Evolutionary conservation across 2,888 invertebrate species (phyloP), one percentile per base, ranked within the genome.

Genomic region (Ceraclea dissimilis): DNA sequence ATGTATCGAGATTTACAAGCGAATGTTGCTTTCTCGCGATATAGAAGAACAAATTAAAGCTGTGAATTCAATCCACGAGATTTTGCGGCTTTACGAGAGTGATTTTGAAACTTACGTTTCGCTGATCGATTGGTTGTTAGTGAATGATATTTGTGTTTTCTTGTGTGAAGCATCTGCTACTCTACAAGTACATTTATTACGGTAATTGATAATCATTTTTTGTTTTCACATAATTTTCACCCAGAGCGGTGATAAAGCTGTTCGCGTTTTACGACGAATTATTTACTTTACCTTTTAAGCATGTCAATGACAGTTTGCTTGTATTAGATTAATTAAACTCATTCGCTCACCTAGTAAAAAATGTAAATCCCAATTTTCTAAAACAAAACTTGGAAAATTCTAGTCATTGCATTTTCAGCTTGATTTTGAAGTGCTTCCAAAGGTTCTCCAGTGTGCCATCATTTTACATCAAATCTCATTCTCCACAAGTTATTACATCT

Each of bases 111-210:
- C 39, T 19, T 51, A 33, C 16, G 43, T 47, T 13, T 20, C 13
- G 2, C 39, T 53, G 2, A n/a, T 57, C n/a, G 56, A 59, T 10
- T 18, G 53, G 43, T 58, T 54, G 21, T 52, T 61, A 20, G 10
- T 17, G 11, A 59, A 46, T 47, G 59, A 59, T 54, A 49, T 61
- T 13, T 53, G 59, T 44, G 48, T 57, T 16, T 57, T 58, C 44
- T 22, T 61, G 8, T 55, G 59, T 49, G 61, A 61, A 50, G 61
- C 61, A 10, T 56, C 56, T 21, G 59, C 54, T 17, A 61, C 61
- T 33, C 22, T 59, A 4, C 52, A 57, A 39, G 44, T 21, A 13
- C 43, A 56, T 18, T 54, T 61, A 34, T 59, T 61, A 43, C 49
- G 52, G 60, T 61, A 33, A 21, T 16, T 51, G 34, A n/a, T n/a